Evolutionary conservation across 2,113 vertebrate genomes (phyloP), one percentile per base, ranked within the genome.

Genomic region (Erythrocebus patas): DNA sequence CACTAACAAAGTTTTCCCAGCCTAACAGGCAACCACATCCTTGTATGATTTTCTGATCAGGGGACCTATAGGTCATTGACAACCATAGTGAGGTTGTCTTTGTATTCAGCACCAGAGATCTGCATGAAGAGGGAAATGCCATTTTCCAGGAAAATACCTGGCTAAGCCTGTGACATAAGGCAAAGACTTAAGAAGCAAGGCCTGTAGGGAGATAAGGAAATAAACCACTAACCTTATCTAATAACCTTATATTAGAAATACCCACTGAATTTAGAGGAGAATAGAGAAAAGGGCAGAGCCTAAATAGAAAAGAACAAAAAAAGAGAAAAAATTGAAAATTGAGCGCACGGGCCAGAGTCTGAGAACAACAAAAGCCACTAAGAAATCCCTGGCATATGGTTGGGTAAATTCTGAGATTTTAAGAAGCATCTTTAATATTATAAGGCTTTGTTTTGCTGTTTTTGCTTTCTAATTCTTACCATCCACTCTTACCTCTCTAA

Each of bases 401-500:
- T 93, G 57, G 30, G 22, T 43, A 90, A 83, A 40, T 23, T 22
- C 12, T 3, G 10, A 12, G 8, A 7, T 92, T 86, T 92, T 79
- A 55, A 70, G 22, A 70, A 22, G 40, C 14, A n/a, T 81, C 91
- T 89, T 12, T 55, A 73, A 27, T 55, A 52, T 43, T n/a, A 32
- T 3, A 78, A 57, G 30, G 11, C 68, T 97, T 82, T n/a, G 12
- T 57, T 48, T 92, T 80, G 27, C 32, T 94, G 6, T 61, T 91
- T 73, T 80, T 85, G 23, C 35, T 92, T 89, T 40, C 38, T 40
- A 61, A 27, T 75, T 82, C 22, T 23, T 81, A 43, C 27, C 16
- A 72, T 55, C 23, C 13, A 35, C 30, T 72, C 32, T 84, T 40
- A 27, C 38, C n/a, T 93, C 82, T 84, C 4, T 66, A 68, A 75